These are phyloP conservation scores for Mastigias papua DNA, from an alignment of 30 jellyfish, hydroid and myxozoan species.

Conservation along the genomic window DNA sequence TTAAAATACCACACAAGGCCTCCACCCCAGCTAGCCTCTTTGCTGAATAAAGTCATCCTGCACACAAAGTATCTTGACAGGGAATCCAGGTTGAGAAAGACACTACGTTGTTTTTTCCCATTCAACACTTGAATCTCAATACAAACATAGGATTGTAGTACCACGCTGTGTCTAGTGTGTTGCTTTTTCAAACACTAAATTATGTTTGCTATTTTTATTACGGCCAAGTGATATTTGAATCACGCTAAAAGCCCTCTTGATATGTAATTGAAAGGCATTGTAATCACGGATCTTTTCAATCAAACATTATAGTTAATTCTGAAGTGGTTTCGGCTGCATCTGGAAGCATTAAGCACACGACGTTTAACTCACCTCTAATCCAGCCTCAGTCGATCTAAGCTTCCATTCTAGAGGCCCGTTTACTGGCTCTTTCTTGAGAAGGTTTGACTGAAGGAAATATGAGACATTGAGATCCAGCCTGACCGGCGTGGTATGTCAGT, in stretches of 20 bases:
- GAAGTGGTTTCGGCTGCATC: background rate
- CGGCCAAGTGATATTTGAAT: background rate
- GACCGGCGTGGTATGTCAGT: no score
- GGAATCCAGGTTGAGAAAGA: background rate
- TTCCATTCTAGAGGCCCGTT: background rate
- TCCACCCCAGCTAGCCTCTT: no score
- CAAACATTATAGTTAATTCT: background rate
- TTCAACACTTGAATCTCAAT: background rate
- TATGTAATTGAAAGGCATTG: background rate
- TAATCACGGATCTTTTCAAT: background rate
- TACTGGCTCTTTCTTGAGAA: background rate
- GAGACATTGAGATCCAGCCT: background rate
- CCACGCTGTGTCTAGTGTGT: constrained; percentile 10
- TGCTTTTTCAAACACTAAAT: background rate
- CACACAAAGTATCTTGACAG: background rate
- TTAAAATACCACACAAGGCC: no score
- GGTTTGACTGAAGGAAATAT: background rate
- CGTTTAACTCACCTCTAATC: background rate
- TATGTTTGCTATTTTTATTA: background rate
- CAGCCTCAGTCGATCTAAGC: background rate
- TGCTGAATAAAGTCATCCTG: no score
- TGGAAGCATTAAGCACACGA: background rate
- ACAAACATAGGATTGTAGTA: background rate
- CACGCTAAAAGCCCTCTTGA: background rate
- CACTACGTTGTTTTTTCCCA: background rate